Percentiles rank a stretch among this genome's conserved stretches.
Conservation (phyloP, 2,888 invertebrate genomes). For the Synanthedon formicaeformis region DNA sequence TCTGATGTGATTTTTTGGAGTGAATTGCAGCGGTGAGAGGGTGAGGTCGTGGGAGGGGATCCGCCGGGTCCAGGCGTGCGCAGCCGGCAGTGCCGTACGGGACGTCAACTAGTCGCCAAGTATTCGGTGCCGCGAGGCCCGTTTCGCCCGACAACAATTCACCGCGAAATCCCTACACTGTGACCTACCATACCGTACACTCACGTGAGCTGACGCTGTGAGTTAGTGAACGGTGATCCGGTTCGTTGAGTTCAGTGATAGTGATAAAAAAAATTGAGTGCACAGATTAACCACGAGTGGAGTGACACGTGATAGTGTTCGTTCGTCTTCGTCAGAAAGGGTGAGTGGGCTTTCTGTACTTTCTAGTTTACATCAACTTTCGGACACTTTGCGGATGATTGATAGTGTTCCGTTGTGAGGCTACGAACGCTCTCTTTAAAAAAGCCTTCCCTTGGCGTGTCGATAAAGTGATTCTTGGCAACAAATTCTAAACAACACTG, state of each 20-base stretch:
- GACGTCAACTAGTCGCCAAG: conserved; percentile 22
- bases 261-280: not conserved
- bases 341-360: conserved; percentile 19
- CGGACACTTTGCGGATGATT: conserved; percentile 13
- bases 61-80: conserved; percentile 61
- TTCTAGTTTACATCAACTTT: conserved; percentile 14
- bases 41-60: conserved; percentile 25
- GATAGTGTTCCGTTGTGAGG: conserved; percentile 11
- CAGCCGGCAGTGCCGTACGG: conserved; percentile 53
- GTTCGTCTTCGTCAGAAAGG: conserved; percentile 7
- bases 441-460: conserved; percentile 4
- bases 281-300: conserved; percentile 20
- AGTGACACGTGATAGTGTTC: conserved; percentile 24
- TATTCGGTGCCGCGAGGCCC: conserved; percentile 3
- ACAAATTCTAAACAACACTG: conserved; percentile 5
- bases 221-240: not conserved
- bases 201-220: not conserved
- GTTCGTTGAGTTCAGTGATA: not conserved
- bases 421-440: conserved; percentile 6
- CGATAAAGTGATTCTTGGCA: conserved; percentile 5
- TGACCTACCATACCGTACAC: not conserved
- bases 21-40: conserved; percentile 38
- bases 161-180: not conserved
- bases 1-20: conserved; percentile 54
- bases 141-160: conserved; percentile 30